Evolutionary conservation across 2,888 invertebrate genomes (phyloP), one percentile per base, ranked within the genome.

Genomic region (Seira musarum): DNA sequence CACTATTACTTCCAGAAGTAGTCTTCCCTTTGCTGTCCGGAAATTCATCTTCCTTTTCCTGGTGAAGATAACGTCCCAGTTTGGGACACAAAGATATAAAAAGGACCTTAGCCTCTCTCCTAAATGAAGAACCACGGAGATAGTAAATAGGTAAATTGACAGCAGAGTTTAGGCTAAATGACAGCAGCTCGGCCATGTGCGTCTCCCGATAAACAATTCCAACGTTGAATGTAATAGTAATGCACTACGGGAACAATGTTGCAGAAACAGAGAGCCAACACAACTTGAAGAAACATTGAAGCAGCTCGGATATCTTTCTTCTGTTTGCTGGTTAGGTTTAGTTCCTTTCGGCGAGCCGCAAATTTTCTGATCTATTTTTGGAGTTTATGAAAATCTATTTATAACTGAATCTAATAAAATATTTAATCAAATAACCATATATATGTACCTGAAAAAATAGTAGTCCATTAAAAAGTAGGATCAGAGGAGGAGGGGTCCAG

Each of bases 61-160:
- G n/a, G n/a, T n/a, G n/a, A n/a, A n/a, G n/a, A n/a, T n/a, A n/a
- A n/a, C n/a, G n/a, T n/a, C n/a, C n/a, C n/a, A n/a, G n/a, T n/a
- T n/a, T n/a, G n/a, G n/a, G n/a, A n/a, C n/a, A n/a, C n/a, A n/a
- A n/a, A n/a, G n/a, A n/a, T n/a, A n/a, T n/a, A n/a, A 76, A 10
- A 53, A 69, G 15, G 17, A 35, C 22, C 19, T 65, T 21, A 6
- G 66, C 70, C 24, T 77, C 77, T 22, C 71, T 71, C 17, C 77
- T 17, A 53, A 77, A 77, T 1, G 65, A 46, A 17, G 25, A 57
- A n/a, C 65, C 70, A 40, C 61, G 19, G 0, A 15, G n/a, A 15
- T 65, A 65, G 35, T 77, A 77, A 65, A 77, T 70, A 0, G 77
- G 77, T 0, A 77, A 46, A 17, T 77, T 77, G 13, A 60, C 25